Evolutionary conservation across 2,888 invertebrate genomes (phyloP).

Genomic region (Chymomyza amoena): DNA sequence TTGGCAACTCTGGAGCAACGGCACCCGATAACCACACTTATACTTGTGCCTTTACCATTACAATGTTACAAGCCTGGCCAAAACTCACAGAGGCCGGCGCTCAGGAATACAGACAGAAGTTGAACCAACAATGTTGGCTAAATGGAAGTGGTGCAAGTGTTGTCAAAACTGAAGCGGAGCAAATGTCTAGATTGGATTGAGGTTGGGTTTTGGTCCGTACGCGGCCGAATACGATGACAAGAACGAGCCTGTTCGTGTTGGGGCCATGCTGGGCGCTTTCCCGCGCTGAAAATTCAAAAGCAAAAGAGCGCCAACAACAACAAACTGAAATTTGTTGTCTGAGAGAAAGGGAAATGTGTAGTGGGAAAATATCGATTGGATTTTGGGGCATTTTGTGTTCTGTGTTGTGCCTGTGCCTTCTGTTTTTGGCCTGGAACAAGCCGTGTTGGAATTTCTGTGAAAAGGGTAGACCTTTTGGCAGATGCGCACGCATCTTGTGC

Average conservation of each 20-base stretch:
- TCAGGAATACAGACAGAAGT: conserved; percentile 35
- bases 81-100: conserved; percentile 53
- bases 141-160: background rate
- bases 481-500: background rate
- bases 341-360: conserved; percentile 41
- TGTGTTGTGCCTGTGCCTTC: conserved; percentile 7
- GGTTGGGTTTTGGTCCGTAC: background rate
- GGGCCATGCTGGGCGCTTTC: conserved; percentile 21
- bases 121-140: background rate
- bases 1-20: background rate
- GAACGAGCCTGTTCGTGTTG: background rate
- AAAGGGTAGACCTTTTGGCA: background rate
- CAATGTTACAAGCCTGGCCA: conserved; percentile 35
- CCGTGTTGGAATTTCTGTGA: conserved; percentile 48
- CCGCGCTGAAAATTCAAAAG: conserved; percentile 23
- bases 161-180: background rate
- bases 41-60: conserved; percentile 38
- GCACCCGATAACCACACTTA: background rate
- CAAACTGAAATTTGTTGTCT: conserved; percentile 47
- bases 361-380: conserved; percentile 62
- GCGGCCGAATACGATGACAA: conserved; percentile 1
- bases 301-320: conserved; percentile 10
- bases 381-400: conserved; percentile 24
- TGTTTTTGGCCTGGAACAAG: conserved; percentile 38
- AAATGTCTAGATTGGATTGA: background rate